These are phyloP conservation scores for Lepidocyrtoides sp. DNA, from an alignment of 2,888 invertebrate species.

Conservation along the genomic window DNA sequence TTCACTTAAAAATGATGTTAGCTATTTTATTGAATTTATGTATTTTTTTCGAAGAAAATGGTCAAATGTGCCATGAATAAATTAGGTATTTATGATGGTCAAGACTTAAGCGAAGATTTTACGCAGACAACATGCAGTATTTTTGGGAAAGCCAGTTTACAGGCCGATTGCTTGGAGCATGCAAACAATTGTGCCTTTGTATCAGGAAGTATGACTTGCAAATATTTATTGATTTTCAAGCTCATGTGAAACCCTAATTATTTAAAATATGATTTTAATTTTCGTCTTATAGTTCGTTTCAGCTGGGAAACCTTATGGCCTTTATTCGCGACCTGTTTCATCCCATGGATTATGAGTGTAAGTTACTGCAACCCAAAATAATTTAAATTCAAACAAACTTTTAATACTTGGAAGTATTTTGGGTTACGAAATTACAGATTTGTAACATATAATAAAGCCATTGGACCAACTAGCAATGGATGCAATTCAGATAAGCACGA, in stretches of 20 bases:
- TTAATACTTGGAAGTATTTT: background rate
- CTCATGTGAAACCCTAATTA: background rate
- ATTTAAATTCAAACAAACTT: background rate
- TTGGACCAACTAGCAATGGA: background rate
- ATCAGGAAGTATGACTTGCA: background rate
- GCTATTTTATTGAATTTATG: too few relatives aligned
- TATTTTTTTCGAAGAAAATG: slow-evolving; percentile 54
- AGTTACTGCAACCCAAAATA: background rate
- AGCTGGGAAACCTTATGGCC: slow-evolving; percentile 52
- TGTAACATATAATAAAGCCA: background rate
- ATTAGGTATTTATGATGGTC: slow-evolving; percentile 60
- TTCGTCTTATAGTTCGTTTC: background rate
- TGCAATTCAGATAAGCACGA: too few relatives aligned
- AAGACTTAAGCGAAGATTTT: slow-evolving; percentile 50
- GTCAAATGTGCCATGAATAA: slow-evolving; percentile 65
- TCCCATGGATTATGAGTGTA: slow-evolving; percentile 53
- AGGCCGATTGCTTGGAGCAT: background rate
- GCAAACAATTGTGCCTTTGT: background rate
- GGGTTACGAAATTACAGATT: background rate
- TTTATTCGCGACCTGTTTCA: slow-evolving; percentile 25
- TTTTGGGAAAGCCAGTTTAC: slow-evolving; percentile 8
- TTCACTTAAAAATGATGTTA: too few relatives aligned
- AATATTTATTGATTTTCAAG: background rate
- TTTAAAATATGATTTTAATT: background rate
- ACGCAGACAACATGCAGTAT: slow-evolving; percentile 27